phyloP scores from a whole-genome alignment of 2,113 vertebrate genomes.

The Strix uralensis region DNA sequence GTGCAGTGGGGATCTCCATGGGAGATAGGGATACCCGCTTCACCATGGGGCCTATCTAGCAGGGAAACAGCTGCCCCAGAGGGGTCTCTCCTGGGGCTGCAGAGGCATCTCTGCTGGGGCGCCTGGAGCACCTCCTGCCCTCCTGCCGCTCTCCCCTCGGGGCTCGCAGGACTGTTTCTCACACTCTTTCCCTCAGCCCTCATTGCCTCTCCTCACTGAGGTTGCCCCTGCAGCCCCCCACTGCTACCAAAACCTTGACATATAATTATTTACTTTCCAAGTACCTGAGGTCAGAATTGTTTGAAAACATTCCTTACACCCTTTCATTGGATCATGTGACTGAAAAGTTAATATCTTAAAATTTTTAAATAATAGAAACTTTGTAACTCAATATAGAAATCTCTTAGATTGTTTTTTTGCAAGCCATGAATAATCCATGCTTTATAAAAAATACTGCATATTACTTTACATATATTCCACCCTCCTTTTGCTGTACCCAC shows the following conservation, averaged over 20 bases:
- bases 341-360: not conserved
- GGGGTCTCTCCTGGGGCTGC: accelerated
- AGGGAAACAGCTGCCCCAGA: not conserved
- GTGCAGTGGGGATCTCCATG: not conserved
- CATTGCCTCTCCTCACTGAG: not conserved
- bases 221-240: accelerated
- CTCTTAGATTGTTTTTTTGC: not conserved
- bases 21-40: no score
- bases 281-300: not conserved
- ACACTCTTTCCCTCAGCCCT: not conserved
- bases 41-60: not conserved
- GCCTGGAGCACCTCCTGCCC: not conserved
- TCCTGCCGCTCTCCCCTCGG: not conserved
- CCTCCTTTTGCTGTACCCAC: not conserved
- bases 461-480: not conserved
- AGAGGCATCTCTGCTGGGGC: not conserved
- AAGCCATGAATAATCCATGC: not conserved
- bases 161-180: not conserved
- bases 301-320: not conserved
- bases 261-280: not conserved
- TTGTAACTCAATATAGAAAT: not conserved
- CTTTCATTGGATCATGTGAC: not conserved
- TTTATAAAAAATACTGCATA: not conserved
- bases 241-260: not conserved
- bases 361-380: not conserved